These are phyloP conservation scores for Rhinichthys klamathensis DNA, from an alignment of 2,113 vertebrate species.

Conservation along the genomic window DNA sequence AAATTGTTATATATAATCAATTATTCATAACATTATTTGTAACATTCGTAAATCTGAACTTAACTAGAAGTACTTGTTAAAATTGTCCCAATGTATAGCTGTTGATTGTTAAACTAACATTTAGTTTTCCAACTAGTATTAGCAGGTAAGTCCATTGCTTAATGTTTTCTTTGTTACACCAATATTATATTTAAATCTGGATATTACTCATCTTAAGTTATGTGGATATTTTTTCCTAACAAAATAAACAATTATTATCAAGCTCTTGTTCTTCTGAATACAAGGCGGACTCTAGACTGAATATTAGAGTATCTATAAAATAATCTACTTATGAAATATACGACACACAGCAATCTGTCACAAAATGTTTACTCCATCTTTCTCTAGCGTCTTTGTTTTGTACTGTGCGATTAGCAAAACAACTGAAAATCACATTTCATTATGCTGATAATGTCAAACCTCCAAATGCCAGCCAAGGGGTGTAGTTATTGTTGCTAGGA, in stretches of 20 bases:
- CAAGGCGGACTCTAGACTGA: not conserved
- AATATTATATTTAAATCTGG: not conserved
- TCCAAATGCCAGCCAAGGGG: slow-evolving; percentile 21
- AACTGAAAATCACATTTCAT: slow-evolving; percentile 46
- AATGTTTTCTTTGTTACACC: not conserved
- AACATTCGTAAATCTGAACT: too few species aligned
- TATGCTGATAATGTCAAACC: slow-evolving; percentile 27
- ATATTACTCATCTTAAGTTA: not conserved
- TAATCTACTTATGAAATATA: not conserved
- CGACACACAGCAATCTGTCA: not conserved
- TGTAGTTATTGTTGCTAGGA: not conserved
- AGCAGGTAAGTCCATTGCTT: too few species aligned
- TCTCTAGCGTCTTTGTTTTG: not conserved
- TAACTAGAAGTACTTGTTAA: too few species aligned
- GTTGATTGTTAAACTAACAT: too few species aligned
- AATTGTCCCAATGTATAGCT: too few species aligned
- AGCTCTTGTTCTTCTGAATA: not conserved
- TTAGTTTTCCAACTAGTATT: not conserved
- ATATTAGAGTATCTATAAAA: not conserved
- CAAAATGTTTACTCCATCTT: not conserved
- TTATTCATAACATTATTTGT: too few species aligned
- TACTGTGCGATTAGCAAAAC: slow-evolving; percentile 25
- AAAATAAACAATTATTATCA: not conserved
- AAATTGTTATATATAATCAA: too few species aligned
- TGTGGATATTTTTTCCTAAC: not conserved